Evolutionary conservation across 2,113 vertebrate genomes (phyloP), one percentile per base, ranked within the genome.

Genomic region (Silurus meridionalis): DNA sequence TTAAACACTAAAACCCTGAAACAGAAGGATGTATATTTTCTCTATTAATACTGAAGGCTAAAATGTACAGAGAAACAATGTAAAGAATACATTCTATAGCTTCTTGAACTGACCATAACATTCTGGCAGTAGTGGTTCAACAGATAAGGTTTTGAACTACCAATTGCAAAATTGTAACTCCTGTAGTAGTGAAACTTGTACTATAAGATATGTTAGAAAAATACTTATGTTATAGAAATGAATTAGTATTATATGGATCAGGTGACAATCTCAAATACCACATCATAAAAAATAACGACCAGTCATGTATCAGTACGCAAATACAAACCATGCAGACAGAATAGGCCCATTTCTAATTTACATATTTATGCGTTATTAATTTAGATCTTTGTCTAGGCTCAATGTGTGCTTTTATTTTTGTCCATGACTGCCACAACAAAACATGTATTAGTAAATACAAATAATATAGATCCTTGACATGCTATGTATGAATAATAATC

Each of bases 301-400:
- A 77, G 25, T 77, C 74, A n/a, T 25, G 50, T n/a, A n/a, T 8
- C 55, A 57, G 78, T 60, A 80, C 19, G 55, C 78, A 80, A 80
- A 80, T 60, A 60, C 25, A 60, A 17, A 8, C 8, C 25, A 58
- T 58, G 7, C 78, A 80, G 52, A 6, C 37, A 61, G 52, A 25
- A 78, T 77, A 11, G 23, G 11, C 74, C 52, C 50, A 11, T 11
- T 71, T 69, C 11, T 5, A 23, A 74, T 75, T 75, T 53, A 21
- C 48, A 53, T n/a, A 53, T 52, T 13, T 10, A 75, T 53, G 10
- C 2, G 7, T 48, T 75, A 53, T 75, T 53, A 14, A 75, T 75
- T 21, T 53, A 50, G 48, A 75, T n/a, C 57, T 78, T 6, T 78
- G 75, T 1, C 19, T 25, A 55, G 5, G 52, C 14, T 80, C 60